These are phyloP conservation scores for Acronicta aceris DNA, from an alignment of 2,888 invertebrate species.

Conservation along the genomic window DNA sequence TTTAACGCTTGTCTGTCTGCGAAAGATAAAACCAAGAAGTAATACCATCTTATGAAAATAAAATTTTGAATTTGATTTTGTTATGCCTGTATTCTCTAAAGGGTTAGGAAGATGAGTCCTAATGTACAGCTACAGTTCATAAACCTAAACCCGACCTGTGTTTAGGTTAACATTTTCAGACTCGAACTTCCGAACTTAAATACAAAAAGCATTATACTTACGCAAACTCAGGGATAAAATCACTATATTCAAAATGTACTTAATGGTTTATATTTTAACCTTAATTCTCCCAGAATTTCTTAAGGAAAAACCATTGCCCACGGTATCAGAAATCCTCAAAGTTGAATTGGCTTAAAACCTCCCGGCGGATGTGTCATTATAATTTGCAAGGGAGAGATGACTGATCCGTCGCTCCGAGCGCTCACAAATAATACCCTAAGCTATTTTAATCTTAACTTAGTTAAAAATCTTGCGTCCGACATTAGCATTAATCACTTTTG, in stretches of 20 bases:
- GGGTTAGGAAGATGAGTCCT: too few relatives aligned
- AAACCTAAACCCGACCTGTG: too few relatives aligned
- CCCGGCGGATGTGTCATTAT: constrained; percentile 88
- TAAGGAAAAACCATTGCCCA: constrained; percentile 67
- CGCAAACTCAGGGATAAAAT: too few relatives aligned
- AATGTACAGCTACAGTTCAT: too few relatives aligned
- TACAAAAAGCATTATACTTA: too few relatives aligned
- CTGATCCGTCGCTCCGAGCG: constrained; percentile 83
- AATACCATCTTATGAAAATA: too few relatives aligned
- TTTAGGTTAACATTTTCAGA: too few relatives aligned
- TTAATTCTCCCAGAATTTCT: constrained; percentile 59
- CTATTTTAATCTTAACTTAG: constrained; percentile 89
- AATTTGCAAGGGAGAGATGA: constrained; percentile 87
- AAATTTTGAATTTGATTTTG: too few relatives aligned
- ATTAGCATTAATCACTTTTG: constrained; percentile 88
- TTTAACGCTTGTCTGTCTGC: too few relatives aligned
- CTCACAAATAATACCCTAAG: constrained; percentile 85
- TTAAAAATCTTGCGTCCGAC: constrained; percentile 88
- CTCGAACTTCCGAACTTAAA: too few relatives aligned
- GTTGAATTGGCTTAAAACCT: constrained; percentile 87
- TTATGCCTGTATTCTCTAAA: too few relatives aligned
- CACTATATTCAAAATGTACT: constrained; percentile 7
- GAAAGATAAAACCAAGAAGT: too few relatives aligned
- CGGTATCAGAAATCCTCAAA: constrained; percentile 77
- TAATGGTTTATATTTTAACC: constrained; percentile 59